Base-by-base conservation (phyloP, 2,113 vertebrate species). In the Balaeniceps rex region DNA sequence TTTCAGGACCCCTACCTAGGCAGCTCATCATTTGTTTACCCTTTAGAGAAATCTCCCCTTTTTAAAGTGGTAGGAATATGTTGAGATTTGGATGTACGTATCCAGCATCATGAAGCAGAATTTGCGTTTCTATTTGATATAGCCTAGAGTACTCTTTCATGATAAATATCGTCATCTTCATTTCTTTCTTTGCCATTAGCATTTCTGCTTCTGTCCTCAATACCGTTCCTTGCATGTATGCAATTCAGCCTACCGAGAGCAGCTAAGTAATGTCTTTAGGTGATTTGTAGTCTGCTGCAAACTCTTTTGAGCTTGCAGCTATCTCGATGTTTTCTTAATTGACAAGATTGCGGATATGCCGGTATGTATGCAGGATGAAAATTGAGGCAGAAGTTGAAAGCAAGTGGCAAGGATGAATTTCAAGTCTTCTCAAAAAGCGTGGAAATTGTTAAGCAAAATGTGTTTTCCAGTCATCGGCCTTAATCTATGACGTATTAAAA, bases 91-190 rank as follows among this genome's bases (percentile, higher is more conserved):
- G 9, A 51, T 55, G 28, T 46, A 1, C 34, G 4, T 15, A 51
- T 54, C 52, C 57, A 80, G 36, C 22, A 25, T 29, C 40, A 1
- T 21, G 64, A 49, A 70, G 19, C 9, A 55, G 14, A 69, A 83
- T 63, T 78, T 97, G 47, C 69, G 70, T 97, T 97, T 94, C 60
- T 66, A 4, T 88, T 90, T 75, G 49, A 36, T 79, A n/a, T 26
- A 78, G 72, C 80, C 76, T 47, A 51, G 58, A 83, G 64, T 24
- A 52, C 11, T 75, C 42, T 71, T 88, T 47, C 19, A 5, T 76
- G 42, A 82, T 83, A 46, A 90, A 79, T 89, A 93, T 46, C 49
- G 71, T 51, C 54, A 49, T 57, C 26, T 78, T 61, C 0, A 2
- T 40, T 71, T 87, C 14, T 95, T 88, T 84, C 51, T 90, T 92